phyloP scores from a whole-genome alignment of 2,113 vertebrate species.

The Trinectes maculatus region DNA sequence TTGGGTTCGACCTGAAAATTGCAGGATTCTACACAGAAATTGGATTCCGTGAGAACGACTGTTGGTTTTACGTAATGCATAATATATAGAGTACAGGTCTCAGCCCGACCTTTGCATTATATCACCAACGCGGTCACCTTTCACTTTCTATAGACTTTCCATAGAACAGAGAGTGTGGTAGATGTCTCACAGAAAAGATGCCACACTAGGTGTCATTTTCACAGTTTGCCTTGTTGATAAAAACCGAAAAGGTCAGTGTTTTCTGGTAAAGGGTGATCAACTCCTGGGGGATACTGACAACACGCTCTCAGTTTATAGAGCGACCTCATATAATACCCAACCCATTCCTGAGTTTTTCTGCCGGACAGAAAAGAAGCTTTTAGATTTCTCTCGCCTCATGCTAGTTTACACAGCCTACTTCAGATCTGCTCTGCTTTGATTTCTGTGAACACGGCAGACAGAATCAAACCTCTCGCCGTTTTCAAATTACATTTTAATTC shows the following conservation, averaged over 20 bases:
- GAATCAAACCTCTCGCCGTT: slow-evolving; percentile 7
- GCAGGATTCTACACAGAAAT: no score
- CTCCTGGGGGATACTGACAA: neutral
- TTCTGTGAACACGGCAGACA: slow-evolving; percentile 5
- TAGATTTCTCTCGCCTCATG: neutral
- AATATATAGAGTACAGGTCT: no score
- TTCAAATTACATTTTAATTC: slow-evolving; percentile 7
- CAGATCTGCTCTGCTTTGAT: neutral
- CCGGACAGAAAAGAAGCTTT: neutral
- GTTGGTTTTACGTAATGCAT: no score
- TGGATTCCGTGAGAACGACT: no score
- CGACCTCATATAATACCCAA: neutral
- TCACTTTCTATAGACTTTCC: slow-evolving; percentile 1
- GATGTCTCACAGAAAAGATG: neutral
- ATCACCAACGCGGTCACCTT: neutral
- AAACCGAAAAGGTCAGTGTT: neutral
- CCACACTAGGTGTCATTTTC: slow-evolving; percentile 17
- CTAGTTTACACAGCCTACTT: slow-evolving; percentile 9
- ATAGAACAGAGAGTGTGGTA: slow-evolving; percentile 10
- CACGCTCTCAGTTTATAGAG: neutral
- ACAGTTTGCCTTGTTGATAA: slow-evolving; percentile 22
- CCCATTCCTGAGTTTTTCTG: neutral
- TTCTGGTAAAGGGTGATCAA: neutral
- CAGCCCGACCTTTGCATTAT: no score
- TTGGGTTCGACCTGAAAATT: no score